These are phyloP conservation scores for Mamestra brassicae DNA, from an alignment of 2,888 invertebrate genomes.

Conservation along the genomic window DNA sequence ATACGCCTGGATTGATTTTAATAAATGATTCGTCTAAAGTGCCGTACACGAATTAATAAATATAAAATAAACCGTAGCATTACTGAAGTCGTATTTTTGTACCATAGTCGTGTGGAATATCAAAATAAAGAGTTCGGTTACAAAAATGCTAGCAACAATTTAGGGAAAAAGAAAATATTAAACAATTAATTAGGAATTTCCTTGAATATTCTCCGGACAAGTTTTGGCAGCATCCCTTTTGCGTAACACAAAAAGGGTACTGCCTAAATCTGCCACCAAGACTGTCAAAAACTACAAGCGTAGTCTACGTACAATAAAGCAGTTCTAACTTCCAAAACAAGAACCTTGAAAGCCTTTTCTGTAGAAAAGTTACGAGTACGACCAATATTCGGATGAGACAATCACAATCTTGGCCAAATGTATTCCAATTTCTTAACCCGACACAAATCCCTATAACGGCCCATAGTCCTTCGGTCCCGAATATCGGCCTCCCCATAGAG, in stretches of 20 bases:
- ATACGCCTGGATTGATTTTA: no score
- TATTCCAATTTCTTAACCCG: conserved; percentile 47
- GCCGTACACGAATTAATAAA: no score
- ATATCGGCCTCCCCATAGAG: conserved; percentile 3
- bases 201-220: not conserved
- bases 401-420: conserved; percentile 24
- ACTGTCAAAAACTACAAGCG: not conserved
- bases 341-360: not conserved
- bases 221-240: not conserved
- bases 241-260: not conserved
- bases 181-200: no score
- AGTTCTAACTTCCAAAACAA: not conserved
- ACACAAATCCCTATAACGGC: conserved; percentile 34
- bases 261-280: not conserved
- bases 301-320: not conserved
- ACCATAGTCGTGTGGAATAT: no score
- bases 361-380: not conserved
- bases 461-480: conserved; percentile 1
- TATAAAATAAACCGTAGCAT: no score
- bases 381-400: conserved; percentile 13
- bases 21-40: no score
- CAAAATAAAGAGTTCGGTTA: no score
- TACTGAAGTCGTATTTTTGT: no score
- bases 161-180: no score
- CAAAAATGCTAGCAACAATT: no score